Evolutionary conservation across 1,140 invertebrate species (phyloP).

Genomic region (honey bee (Apis mellifera)): Amel_HAv3.1 CM009931.2:19195501-19196000

Average conservation of each 20-base stretch:
- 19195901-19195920: background rate
- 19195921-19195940: conserved; percentile 1
- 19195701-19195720: background rate
- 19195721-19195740: background rate
- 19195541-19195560: conserved; percentile 4
- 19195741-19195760: background rate
- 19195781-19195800: background rate
- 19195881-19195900: background rate
- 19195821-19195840: conserved; percentile 37
- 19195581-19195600: background rate
- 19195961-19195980: background rate
- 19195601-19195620: background rate
- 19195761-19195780: background rate
- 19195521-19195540: conserved; percentile 12
- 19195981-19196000: background rate
- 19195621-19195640: background rate
- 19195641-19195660: background rate
- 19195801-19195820: background rate
- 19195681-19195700: no score
- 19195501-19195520: conserved; percentile 14
- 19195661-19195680: background rate
- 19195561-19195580: background rate
- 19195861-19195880: background rate
- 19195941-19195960: conserved; percentile 16
- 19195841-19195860: background rate